Conservation (phyloP, 2,113 vertebrate species). For the Cyanocitta stelleri region DNA sequence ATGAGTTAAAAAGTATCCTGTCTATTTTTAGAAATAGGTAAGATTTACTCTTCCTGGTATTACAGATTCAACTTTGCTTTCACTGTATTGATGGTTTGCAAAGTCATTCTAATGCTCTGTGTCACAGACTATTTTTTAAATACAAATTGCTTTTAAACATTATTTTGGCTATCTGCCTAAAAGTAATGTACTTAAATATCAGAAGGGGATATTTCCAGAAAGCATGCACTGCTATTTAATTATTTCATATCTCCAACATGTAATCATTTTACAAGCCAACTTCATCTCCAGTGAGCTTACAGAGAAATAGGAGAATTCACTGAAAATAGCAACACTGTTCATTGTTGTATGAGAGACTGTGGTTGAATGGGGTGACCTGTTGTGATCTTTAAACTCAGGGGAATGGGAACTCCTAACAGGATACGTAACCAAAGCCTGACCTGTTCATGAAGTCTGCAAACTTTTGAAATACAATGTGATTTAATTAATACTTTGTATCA, state of each 20-base stretch:
- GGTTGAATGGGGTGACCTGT: neutral
- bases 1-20: neutral
- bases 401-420: neutral
- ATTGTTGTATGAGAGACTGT: neutral
- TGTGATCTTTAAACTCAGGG: neutral
- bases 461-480: neutral
- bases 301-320: neutral
- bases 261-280: neutral
- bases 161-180: neutral
- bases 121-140: neutral
- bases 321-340: neutral
- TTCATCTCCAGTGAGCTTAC: neutral
- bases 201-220: neutral
- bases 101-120: neutral
- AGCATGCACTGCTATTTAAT: neutral
- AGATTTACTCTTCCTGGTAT: neutral
- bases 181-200: neutral
- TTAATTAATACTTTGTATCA: neutral
- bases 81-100: neutral
- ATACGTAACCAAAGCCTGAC: neutral
- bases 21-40: neutral
- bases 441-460: neutral
- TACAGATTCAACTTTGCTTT: neutral
- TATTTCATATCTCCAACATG: neutral
- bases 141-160: neutral